phyloP scores from a whole-genome alignment of 2,888 invertebrate species.

The Platycnemis pennipes region DNA sequence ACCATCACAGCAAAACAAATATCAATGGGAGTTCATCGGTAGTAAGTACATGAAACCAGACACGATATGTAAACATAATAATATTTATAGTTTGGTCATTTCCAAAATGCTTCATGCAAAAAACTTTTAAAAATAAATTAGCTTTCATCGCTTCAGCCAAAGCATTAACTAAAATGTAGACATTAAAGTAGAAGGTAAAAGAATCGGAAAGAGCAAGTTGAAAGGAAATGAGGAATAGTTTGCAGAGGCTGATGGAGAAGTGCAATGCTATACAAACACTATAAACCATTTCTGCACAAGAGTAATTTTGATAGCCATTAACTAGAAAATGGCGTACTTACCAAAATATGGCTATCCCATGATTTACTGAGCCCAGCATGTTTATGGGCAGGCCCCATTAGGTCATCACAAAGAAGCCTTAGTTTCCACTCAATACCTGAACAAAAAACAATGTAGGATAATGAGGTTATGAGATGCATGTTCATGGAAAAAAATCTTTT shows the following conservation, averaged over 20 bases:
- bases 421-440: constrained; percentile 87
- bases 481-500: constrained; percentile 14
- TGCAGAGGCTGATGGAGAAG: neutral
- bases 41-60: too few relatives aligned
- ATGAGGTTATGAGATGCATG: constrained; percentile 44
- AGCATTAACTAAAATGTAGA: too few relatives aligned
- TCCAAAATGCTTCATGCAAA: too few relatives aligned
- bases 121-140: too few relatives aligned
- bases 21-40: too few relatives aligned
- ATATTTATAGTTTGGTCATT: too few relatives aligned
- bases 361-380: constrained; percentile 81
- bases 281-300: neutral
- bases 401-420: constrained; percentile 87
- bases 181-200: too few relatives aligned
- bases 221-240: neutral
- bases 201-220: neutral
- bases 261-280: neutral
- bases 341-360: constrained; percentile 84
- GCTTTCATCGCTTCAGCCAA: too few relatives aligned
- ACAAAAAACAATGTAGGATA: constrained; percentile 73
- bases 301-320: neutral
- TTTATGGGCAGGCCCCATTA: constrained; percentile 87
- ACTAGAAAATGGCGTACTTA: constrained; percentile 77
- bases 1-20: too few relatives aligned
- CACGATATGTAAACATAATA: too few relatives aligned